Percentiles rank a stretch among this genome's conserved stretches.
phyloP scores from a whole-genome alignment of 2,797 vertebrate species.

The Meriones psammophilus region DNA sequence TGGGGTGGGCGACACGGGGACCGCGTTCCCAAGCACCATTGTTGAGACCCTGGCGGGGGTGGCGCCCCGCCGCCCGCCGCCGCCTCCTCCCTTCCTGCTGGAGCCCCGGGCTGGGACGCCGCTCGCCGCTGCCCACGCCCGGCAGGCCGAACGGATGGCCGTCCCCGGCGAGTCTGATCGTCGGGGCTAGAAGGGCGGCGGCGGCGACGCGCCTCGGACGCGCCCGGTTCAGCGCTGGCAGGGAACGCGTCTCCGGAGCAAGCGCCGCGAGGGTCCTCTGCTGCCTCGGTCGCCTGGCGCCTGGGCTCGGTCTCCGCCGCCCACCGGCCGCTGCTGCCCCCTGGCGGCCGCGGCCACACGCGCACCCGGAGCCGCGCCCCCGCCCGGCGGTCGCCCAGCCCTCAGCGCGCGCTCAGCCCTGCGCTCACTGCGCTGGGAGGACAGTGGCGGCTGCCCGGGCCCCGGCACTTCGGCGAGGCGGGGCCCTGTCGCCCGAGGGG shows the following conservation, averaged over 20 bases:
- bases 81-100: conserved; percentile 58
- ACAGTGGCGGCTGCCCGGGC: too few relatives aligned
- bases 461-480: too few relatives aligned
- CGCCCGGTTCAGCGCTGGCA: conserved; percentile 46
- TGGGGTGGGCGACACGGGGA: conserved; percentile 82
- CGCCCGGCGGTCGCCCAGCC: too few relatives aligned
- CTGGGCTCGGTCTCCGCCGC: not conserved
- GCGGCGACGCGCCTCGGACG: not conserved
- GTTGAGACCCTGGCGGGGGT: conserved; percentile 69
- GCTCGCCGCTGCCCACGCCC: not conserved
- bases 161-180: not conserved
- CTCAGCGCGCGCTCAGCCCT: too few relatives aligned
- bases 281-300: not conserved
- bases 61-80: conserved; percentile 52
- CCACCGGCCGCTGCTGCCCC: conserved; percentile 76
- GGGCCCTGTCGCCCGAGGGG: too few relatives aligned
- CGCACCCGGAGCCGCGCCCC: conserved; percentile 62
- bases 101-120: conserved; percentile 66
- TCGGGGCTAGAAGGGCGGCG: not conserved
- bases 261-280: conserved; percentile 63
- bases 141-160: not conserved
- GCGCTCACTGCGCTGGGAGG: too few relatives aligned
- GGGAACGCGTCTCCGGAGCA: conserved; percentile 53
- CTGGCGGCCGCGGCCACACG: conserved; percentile 61
- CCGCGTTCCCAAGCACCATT: conserved; percentile 85